Conservation (phyloP, 2,113 vertebrate species). For the Ancistrus triradiatus region DNA sequence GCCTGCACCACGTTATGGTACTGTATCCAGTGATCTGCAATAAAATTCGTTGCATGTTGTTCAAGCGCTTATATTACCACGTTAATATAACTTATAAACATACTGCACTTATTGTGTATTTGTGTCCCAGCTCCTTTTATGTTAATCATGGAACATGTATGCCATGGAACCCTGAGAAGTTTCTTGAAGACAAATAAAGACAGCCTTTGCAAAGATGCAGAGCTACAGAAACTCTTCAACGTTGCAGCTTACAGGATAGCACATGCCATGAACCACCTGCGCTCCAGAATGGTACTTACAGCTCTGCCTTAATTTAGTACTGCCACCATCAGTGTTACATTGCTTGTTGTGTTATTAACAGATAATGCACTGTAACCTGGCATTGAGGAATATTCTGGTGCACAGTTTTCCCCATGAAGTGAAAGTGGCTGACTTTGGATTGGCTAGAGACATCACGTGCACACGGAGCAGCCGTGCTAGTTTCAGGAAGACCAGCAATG, state of each 20-base stretch:
- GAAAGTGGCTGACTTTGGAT: constrained; percentile 64
- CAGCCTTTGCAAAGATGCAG: constrained; percentile 17
- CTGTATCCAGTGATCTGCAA: no score
- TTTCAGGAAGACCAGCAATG: constrained; percentile 43
- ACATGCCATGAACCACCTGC: constrained; percentile 48
- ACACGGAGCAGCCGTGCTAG: constrained; percentile 50
- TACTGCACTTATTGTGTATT: neutral
- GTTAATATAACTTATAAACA: no score
- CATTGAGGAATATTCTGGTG: constrained; percentile 66
- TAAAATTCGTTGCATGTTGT: no score
- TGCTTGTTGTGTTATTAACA: constrained; percentile 33
- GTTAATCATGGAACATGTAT: constrained; percentile 48
- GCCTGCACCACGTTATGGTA: no score
- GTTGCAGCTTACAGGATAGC: constrained; percentile 48
- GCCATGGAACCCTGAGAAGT: constrained; percentile 38
- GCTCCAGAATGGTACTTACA: constrained; percentile 28
- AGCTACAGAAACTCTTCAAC: constrained; percentile 44
- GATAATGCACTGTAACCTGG: constrained; percentile 67
- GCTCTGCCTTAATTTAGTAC: neutral
- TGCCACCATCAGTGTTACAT: no score
- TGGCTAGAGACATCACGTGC: constrained; percentile 56
- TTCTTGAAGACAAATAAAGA: constrained; percentile 38
- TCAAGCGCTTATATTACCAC: no score
- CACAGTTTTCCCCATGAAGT: constrained; percentile 65
- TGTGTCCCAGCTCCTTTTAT: constrained; percentile 34